Evolutionary conservation across 2,113 vertebrate genomes (phyloP), one percentile per base, ranked within the genome.

Genomic region (Poecilia latipinna): DNA sequence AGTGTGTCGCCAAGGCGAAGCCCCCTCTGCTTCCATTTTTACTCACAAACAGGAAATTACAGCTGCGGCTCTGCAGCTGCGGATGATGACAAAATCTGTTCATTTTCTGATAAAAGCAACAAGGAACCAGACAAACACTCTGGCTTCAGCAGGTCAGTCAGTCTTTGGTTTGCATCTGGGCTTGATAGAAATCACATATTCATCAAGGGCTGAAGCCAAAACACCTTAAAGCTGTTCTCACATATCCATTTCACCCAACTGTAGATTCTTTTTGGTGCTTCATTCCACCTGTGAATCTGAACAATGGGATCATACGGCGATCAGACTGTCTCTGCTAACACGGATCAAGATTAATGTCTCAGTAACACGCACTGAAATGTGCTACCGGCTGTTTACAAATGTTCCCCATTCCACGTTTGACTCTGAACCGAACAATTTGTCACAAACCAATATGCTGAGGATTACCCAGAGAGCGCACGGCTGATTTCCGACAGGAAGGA

Each of bases 401-500:
- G 72, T 48, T 68, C 62, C 60, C 64, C 69, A 54, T 79, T 75
- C 63, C 12, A 39, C 75, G 74, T 60, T 62, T 68, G 54, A 75
- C 75, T 82, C 48, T 1, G 64, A 13, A 75, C 31, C 51, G 69
- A 83, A 78, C 75, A 79, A 87, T 89, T 89, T 76, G 65, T 86
- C 86, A 83, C 74, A 82, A 75, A 78, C 62, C 74, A 83, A 85
- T 82, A 80, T 79, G 85, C 33, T 68, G 83, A 51, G 78, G 65
- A 83, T 88, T 82, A 73, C 72, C 35, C 75, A 80, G 70, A 22
- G 73, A 82, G 51, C 51, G 51, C 0, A 65, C 72, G 5, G 74
- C 77, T 39, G 75, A 81, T 85, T 77, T 61, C 70, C 65, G 69
- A 35, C 71, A 12, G 44, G 39, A 31, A 22, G 26, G 42, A 32